phyloP scores from a whole-genome alignment of 2,888 invertebrate species.

The Leucoma salicis region DNA sequence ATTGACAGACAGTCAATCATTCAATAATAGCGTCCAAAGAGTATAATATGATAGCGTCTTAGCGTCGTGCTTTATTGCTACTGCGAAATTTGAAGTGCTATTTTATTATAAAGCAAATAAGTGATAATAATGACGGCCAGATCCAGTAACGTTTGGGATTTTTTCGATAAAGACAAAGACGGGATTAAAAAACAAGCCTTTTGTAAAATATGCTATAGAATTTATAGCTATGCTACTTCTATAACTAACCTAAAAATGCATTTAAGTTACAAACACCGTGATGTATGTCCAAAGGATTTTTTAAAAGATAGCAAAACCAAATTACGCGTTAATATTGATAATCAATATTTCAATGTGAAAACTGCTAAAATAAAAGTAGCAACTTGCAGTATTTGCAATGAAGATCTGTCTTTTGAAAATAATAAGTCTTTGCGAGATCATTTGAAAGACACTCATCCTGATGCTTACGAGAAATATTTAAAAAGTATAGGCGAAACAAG shows the following conservation, averaged over 20 bases:
- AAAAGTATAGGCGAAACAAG: too few relatives aligned
- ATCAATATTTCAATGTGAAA: not conserved
- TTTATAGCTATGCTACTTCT: conserved; percentile 1
- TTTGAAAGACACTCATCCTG: not conserved
- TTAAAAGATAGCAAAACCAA: not conserved
- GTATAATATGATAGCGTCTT: too few relatives aligned
- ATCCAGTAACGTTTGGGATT: conserved; percentile 17
- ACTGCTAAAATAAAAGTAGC: not conserved
- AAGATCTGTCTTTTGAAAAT: not conserved
- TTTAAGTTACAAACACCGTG: conserved; percentile 1
- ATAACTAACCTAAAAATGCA: conserved; percentile 9
- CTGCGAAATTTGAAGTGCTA: too few relatives aligned
- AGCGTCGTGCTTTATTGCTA: too few relatives aligned
- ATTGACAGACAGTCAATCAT: too few relatives aligned
- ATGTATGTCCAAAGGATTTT: not conserved
- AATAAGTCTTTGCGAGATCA: not conserved
- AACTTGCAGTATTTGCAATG: conserved; percentile 3
- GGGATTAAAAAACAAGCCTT: not conserved
- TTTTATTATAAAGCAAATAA: too few relatives aligned
- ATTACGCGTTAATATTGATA: too few relatives aligned
- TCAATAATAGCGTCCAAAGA: too few relatives aligned
- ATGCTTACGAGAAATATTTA: not conserved
- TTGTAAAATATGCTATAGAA: conserved; percentile 2
- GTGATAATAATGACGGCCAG: not conserved
- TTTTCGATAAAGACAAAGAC: conserved; percentile 4